phyloP scores from a whole-genome alignment of 2,113 vertebrate genomes.

The Butorides virescens region DNA sequence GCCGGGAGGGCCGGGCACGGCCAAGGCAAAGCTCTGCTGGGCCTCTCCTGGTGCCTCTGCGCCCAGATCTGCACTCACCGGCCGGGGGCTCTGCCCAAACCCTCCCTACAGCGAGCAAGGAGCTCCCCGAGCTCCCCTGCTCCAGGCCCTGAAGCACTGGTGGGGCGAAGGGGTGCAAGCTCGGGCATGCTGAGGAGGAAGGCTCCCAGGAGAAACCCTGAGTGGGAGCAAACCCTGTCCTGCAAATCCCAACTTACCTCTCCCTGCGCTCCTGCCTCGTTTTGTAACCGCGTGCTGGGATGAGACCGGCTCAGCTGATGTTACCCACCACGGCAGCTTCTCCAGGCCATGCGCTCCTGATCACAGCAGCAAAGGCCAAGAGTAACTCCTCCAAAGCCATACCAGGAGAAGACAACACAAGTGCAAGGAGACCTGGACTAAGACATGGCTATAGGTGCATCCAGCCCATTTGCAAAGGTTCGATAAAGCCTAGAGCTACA shows the following conservation, averaged over 20 bases:
- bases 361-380: not conserved
- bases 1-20: not conserved
- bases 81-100: not conserved
- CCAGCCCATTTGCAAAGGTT: not conserved
- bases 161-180: not conserved
- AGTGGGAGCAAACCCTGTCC: not conserved
- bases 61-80: not conserved
- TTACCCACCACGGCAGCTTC: not conserved
- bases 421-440: not conserved
- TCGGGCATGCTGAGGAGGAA: not conserved
- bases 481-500: not conserved
- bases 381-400: not conserved
- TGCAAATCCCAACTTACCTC: not conserved
- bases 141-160: not conserved
- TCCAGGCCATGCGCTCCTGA: not conserved
- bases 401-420: not conserved
- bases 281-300: not conserved
- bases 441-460: not conserved
- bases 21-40: not conserved
- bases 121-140: accelerated
- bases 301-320: not conserved
- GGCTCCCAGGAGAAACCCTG: not conserved
- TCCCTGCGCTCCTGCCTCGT: not conserved
- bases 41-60: not conserved
- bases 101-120: accelerated